These are phyloP conservation scores for Chrysolophus pictus DNA, from an alignment of 2,797 vertebrate genomes.

Conservation along the genomic window DNA sequence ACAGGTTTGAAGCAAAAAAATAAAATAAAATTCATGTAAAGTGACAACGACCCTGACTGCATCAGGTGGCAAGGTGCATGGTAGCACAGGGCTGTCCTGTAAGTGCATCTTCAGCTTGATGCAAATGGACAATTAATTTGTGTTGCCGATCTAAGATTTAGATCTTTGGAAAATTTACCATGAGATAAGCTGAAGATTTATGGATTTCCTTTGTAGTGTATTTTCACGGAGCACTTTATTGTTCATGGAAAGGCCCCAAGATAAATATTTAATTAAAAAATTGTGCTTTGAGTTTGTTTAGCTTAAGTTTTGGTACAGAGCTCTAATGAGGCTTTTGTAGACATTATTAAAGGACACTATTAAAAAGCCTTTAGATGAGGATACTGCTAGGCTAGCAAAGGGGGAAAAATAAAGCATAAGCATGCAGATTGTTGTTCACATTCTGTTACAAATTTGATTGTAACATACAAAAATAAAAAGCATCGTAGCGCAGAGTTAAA, in stretches of 20 bases:
- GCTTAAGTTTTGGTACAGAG: conserved; percentile 4
- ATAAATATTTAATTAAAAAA: conserved; percentile 56
- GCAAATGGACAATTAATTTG: conserved; percentile 78
- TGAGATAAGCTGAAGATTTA: conserved; percentile 75
- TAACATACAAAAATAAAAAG: conserved; percentile 7
- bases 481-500: neutral
- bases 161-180: conserved; percentile 59
- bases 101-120: conserved; percentile 67
- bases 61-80: neutral
- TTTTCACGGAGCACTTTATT: conserved; percentile 49
- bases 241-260: conserved; percentile 44
- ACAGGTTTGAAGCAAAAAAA: conserved; percentile 52
- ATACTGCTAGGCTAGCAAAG: neutral
- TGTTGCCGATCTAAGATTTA: conserved; percentile 64
- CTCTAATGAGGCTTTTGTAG: conserved; percentile 64
- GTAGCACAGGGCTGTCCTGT: conserved; percentile 63
- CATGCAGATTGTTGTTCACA: neutral
- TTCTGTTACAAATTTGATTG: conserved; percentile 44
- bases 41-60: neutral
- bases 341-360: conserved; percentile 59
- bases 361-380: conserved; percentile 51
- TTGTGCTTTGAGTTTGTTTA: conserved; percentile 37
- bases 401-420: neutral
- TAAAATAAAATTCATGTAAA: conserved; percentile 42
- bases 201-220: conserved; percentile 49